These are phyloP conservation scores for Oophaga pumilio DNA, from an alignment of 2,113 vertebrate genomes.

Conservation along the genomic window DNA sequence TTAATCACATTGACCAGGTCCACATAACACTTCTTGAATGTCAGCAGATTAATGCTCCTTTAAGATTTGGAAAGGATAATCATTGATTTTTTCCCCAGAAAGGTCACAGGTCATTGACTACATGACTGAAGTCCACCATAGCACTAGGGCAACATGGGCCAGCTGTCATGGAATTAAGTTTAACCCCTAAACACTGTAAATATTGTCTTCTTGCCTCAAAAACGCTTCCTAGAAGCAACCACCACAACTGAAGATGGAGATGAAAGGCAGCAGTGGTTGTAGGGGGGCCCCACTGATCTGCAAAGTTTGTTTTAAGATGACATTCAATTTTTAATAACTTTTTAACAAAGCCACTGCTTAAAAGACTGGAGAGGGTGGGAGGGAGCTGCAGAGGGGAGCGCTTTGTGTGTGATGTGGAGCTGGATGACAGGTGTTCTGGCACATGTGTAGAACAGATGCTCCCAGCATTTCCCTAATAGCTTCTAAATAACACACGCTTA, in stretches of 20 bases:
- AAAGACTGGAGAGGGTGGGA: constrained; percentile 34
- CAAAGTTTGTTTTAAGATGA: constrained; percentile 74
- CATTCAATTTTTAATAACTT: constrained; percentile 81
- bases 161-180: not conserved
- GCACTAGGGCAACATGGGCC: not conserved
- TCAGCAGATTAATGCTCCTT: not conserved
- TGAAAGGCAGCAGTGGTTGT: constrained; percentile 72
- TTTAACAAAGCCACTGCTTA: constrained; percentile 77
- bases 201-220: not conserved
- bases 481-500: constrained; percentile 77
- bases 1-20: not conserved
- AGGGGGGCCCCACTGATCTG: constrained; percentile 72
- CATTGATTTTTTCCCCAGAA: not conserved
- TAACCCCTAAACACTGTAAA: constrained; percentile 16
- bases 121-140: not conserved
- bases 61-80: not conserved
- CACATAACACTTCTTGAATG: not conserved
- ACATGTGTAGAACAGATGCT: constrained; percentile 80
- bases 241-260: constrained; percentile 64
- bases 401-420: constrained; percentile 53
- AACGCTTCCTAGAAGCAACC: constrained; percentile 8
- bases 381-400: constrained; percentile 6
- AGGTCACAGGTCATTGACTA: not conserved
- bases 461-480: constrained; percentile 74
- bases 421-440: constrained; percentile 80